Evolutionary conservation across 2,797 vertebrate genomes (phyloP).

Genomic region (Dendrocincla fuliginosa): DNA sequence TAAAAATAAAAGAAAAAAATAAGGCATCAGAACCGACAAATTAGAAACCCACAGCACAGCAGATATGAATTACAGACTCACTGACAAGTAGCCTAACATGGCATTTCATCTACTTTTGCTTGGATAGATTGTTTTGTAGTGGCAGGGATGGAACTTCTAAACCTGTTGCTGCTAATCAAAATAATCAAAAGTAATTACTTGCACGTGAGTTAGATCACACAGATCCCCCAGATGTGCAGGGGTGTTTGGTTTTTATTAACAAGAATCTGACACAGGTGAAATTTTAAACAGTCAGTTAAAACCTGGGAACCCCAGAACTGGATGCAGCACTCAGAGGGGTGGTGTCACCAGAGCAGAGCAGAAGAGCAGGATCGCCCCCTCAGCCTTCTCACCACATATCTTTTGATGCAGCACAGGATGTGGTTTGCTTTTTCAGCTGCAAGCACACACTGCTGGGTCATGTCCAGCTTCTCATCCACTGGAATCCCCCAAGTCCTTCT

Average conservation of each 20-base stretch:
- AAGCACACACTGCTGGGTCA: neutral
- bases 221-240: neutral
- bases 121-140: neutral
- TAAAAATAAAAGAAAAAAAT: neutral
- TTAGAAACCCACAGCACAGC: neutral
- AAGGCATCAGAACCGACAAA: neutral
- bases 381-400: neutral
- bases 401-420: neutral
- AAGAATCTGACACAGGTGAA: neutral
- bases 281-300: neutral
- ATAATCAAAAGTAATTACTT: neutral
- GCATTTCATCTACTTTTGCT: neutral
- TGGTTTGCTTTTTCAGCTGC: neutral
- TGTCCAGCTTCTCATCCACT: neutral
- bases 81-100: neutral
- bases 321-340: neutral
- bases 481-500: neutral
- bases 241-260: neutral
- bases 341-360: no score
- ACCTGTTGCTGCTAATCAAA: neutral
- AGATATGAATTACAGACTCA: neutral
- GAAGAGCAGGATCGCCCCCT: neutral
- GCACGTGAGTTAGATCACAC: neutral
- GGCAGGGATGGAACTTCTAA: neutral
- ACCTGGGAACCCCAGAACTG: neutral